Conservation (phyloP, 2,113 vertebrate species). For the Progne subis region DNA sequence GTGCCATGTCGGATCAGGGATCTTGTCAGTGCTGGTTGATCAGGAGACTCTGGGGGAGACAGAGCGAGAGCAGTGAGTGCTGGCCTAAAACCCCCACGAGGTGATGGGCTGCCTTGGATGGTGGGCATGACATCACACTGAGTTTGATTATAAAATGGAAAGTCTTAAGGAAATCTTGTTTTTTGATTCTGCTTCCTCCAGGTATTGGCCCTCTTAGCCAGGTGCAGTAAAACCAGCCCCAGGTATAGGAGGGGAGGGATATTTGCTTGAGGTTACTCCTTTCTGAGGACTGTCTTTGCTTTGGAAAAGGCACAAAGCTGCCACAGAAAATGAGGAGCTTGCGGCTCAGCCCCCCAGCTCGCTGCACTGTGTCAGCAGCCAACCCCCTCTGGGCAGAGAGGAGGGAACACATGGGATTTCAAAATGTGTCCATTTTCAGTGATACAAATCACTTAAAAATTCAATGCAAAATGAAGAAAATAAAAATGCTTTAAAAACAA, state of each 20-base stretch:
- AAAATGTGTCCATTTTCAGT: constrained; percentile 9
- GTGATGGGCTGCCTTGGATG: rapidly evolving
- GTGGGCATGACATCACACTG: neutral
- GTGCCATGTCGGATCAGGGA: rapidly evolving
- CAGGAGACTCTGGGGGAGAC: neutral
- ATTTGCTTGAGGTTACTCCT: neutral
- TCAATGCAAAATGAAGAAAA: constrained; percentile 17
- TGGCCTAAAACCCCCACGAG: rapidly evolving
- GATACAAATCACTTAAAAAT: constrained; percentile 13
- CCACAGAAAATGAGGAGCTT: neutral
- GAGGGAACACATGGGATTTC: neutral
- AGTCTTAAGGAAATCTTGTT: neutral
- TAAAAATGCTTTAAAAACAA: constrained; percentile 27
- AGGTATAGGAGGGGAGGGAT: neutral
- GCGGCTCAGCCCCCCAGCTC: neutral
- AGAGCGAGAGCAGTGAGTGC: rapidly evolving
- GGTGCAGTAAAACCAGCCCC: neutral
- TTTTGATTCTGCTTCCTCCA: neutral
- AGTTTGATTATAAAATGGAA: neutral
- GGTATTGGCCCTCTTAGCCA: neutral
- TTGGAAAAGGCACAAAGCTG: neutral
- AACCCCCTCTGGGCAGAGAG: neutral
- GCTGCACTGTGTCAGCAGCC: neutral
- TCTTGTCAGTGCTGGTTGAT: neutral
- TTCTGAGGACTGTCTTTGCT: neutral